Evolutionary conservation across 2,113 vertebrate genomes (phyloP).

Genomic region (Neolamprologus caudopunctatus): DNA sequence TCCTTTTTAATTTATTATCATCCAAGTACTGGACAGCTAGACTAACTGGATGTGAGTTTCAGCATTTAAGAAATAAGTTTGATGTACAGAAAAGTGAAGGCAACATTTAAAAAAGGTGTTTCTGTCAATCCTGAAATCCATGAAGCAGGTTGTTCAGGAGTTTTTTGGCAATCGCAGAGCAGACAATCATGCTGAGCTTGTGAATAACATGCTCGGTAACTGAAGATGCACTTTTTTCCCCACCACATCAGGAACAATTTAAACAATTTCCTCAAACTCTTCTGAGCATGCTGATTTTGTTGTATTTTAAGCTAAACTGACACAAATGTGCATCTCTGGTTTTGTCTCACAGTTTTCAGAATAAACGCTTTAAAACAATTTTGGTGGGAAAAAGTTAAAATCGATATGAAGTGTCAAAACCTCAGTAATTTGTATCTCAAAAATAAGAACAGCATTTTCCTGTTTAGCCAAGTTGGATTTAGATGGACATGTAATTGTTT

Average conservation of each 20-base stretch:
- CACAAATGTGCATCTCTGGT: neutral
- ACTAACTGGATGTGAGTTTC: neutral
- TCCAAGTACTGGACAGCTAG: neutral
- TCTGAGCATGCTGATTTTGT: accelerated
- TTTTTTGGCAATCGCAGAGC: neutral
- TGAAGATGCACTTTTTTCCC: neutral
- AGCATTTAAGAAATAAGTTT: neutral
- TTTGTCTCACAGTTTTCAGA: neutral
- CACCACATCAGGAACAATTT: neutral
- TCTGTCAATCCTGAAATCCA: neutral
- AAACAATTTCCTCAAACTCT: neutral
- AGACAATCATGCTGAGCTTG: neutral
- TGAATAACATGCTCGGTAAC: neutral
- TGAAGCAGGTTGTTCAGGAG: neutral
- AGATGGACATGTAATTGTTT: neutral
- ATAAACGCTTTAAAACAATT: neutral
- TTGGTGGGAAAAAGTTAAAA: neutral
- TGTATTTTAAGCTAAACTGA: neutral
- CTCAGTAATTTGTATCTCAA: neutral
- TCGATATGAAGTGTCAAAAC: neutral
- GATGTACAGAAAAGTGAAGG: neutral
- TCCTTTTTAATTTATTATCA: neutral
- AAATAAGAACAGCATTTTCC: neutral
- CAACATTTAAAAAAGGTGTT: neutral
- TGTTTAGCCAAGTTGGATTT: neutral